Base-by-base conservation (phyloP, 1,140 invertebrate species). In the Bombus sylvicola region DNA sequence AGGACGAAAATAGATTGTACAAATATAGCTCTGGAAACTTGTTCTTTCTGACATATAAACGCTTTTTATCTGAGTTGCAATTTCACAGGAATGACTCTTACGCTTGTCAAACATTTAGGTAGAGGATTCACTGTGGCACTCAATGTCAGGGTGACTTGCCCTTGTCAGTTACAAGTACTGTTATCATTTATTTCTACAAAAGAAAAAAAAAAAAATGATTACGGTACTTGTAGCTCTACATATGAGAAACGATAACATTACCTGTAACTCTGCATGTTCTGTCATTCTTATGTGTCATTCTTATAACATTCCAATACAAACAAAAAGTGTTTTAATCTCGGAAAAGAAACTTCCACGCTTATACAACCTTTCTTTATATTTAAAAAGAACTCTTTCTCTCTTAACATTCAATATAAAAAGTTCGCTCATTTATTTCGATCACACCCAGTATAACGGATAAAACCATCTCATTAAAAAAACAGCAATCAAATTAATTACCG, bases 401-500 rank as follows among this genome's bases (percentile, higher is more conserved):
- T 53, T 53, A 22, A 53, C 5, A 28, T 25, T 59, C 25, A 12
- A 59, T 12, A 59, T 25, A 28, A 25, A 25, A 28, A 59, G 1
- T 28, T 28, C 3, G 10, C 3, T 28, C 0, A 12, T 59, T 59
- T 53, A 18, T 53, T 53, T 53, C 1, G 18, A 8, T 53, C 57
- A 28, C 57, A 12, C 10, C 0, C 10, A 28, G 10, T 62, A 12
- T 10, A 72, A 72, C 25, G 25, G 0, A 22, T 53, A 53, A 41
- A 39, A 41, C 12, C 13, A 2, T 8, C n/a, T 25, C 68, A 25
- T 41, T 41, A 41, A 72, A 41, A 41, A 41, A 41, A 25, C 13
- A 47, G 5, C 22, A 10, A 75, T 75, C 22, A 34, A 75, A 75
- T 59, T 76, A 76, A 59, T 76, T 76, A 59, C 13, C 31, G 18